phyloP scores from a whole-genome alignment of 2,888 invertebrate species.

The Anodontia alba region DNA sequence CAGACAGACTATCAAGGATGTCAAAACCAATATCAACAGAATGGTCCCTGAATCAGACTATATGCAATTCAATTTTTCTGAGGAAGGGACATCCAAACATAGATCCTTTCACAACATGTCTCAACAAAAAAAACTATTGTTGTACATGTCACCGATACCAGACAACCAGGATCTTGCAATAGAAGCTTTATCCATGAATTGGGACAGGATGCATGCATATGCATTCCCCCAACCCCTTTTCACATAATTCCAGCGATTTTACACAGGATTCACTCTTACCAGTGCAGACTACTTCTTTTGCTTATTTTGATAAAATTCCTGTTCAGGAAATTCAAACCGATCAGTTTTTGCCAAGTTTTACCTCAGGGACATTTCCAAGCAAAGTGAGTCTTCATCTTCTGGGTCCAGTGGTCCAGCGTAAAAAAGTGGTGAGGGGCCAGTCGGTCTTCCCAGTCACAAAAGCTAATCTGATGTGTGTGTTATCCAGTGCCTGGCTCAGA shows the following conservation, averaged over 20 bases:
- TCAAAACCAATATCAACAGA: neutral
- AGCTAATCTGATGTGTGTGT: too few species aligned
- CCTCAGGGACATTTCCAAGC: too few species aligned
- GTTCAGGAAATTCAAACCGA: too few species aligned
- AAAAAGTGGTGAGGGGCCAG: too few species aligned
- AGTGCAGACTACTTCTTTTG: neutral
- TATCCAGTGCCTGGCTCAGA: too few species aligned
- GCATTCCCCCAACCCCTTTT: slow-evolving; percentile 24
- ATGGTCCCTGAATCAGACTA: too few species aligned
- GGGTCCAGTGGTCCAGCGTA: too few species aligned
- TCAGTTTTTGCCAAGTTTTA: too few species aligned
- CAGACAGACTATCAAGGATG: neutral
- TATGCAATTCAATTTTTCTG: neutral
- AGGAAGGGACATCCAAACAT: neutral
- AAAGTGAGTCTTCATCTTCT: too few species aligned
- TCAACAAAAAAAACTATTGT: neutral
- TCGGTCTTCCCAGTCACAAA: too few species aligned
- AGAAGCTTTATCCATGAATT: slow-evolving; percentile 5
- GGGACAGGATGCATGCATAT: slow-evolving; percentile 7
- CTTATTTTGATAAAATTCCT: neutral
- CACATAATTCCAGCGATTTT: neutral
- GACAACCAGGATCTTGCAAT: neutral
- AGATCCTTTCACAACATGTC: neutral
- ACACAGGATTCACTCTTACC: neutral
- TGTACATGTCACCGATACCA: neutral